Evolutionary conservation across 2,797 vertebrate genomes (phyloP), one percentile per base, ranked within the genome.

Genomic region (Sebastes cheni): DNA sequence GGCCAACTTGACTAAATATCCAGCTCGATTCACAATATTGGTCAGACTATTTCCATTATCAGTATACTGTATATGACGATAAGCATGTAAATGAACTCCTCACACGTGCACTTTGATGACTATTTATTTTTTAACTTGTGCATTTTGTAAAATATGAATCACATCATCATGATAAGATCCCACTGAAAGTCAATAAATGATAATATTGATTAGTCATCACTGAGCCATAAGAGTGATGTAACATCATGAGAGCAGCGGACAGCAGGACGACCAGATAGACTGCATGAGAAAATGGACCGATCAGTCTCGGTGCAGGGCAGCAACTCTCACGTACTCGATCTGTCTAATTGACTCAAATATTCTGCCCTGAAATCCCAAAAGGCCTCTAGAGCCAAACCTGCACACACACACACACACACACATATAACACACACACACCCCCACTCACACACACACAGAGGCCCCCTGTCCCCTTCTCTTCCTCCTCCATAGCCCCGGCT

Each of bases 301-400:
- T 60, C 77, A 75, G 84, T 74, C 16, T 4, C 25, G 54, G 77
- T 72, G 74, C 60, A 77, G 80, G 18, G 76, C 75, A 77, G 79
- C 50, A n/a, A 81, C 59, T 86, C 77, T 71, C 67, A 68, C 52
- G 60, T 27, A 77, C 86, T 74, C 79, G 70, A 89, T 82, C 89
- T 77, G 85, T 91, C 86, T 89, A 81, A 87, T 87, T 74, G 84
- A 89, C 83, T 91, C 82, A 90, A 80, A 89, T 88, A 80, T 80
- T 73, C 87, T 84, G 78, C 71, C 80, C 81, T 78, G 66, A 83
- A 80, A 87, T 89, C 87, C 82, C 82, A 83, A 42, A 42, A 83
- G 84, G 85, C 81, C 81, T 74, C 56, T 82, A 79, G 55, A 88
- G 81, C 76, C 62, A 58, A 67, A 68, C 73, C 68, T 58, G 39